Evolutionary conservation across 2,113 vertebrate genomes (phyloP).

Genomic region (Pyrgilauda ruficollis): DNA sequence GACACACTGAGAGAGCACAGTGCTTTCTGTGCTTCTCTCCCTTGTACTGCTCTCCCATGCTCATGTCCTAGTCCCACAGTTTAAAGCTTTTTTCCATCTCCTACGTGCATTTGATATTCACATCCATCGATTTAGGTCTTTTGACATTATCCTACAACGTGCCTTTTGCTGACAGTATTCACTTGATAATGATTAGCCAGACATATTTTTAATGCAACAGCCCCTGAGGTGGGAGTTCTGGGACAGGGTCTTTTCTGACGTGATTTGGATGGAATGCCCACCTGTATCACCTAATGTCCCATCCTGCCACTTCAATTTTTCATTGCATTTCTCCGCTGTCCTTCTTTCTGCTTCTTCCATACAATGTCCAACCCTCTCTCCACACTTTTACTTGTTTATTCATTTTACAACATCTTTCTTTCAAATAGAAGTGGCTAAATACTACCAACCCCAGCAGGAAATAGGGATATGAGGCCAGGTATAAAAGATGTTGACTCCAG

Average conservation of each 20-base stretch:
- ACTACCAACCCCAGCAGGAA: not conserved
- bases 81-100: not conserved
- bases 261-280: not conserved
- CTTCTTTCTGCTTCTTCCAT: not conserved
- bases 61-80: not conserved
- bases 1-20: not conserved
- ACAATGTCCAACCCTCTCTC: not conserved
- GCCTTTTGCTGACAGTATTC: not conserved
- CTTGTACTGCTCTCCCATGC: not conserved
- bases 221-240: not conserved
- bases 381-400: not conserved
- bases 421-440: not conserved
- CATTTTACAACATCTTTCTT: not conserved
- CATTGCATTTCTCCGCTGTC: not conserved
- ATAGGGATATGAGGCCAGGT: not conserved
- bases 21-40: not conserved
- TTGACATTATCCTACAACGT: not conserved
- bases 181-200: not conserved
- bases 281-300: not conserved
- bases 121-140: not conserved
- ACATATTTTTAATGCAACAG: not conserved
- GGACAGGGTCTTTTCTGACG: not conserved
- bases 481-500: not conserved
- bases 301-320: not conserved
- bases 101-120: not conserved